Base-by-base conservation (phyloP, 2,888 invertebrate genomes). In the Fragum sueziense region DNA sequence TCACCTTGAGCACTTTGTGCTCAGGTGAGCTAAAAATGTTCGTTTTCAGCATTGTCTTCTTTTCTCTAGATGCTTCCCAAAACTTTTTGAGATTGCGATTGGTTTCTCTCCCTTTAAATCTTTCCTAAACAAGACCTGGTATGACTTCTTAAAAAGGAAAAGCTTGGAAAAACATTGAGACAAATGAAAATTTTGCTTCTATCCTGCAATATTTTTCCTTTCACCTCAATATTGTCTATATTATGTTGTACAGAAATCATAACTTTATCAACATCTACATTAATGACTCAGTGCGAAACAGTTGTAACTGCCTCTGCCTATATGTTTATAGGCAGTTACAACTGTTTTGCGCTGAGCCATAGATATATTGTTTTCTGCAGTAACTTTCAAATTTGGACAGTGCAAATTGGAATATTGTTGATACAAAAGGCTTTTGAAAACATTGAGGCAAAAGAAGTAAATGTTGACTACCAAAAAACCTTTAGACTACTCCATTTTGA, bases 361-460 rank as follows among this genome's bases (percentile, higher is more conserved):
- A 47, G 17, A n/a, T 3, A 47, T n/a, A 6, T 47, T 47, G 47
- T 47, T 6, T 17, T 47, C 47, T 47, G 47, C 47, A 47, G n/a
- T 20, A 20, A n/a, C 47, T 47, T 47, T 47, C 47, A 47, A 47
- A 3, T 47, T 6, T 17, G 6, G 6, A 17, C 17, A 47, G 47
- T 1, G 20, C 47, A 47, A 3, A 1, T 47, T 54, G 2, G n/a
- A 22, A 2, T 25, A 2, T 11, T 25, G 11, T 25, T 54, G 54
- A 20, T 3, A 7, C 17, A 54, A 25, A 61, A 14, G n/a, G 4
- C n/a, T 29, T 61, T 61, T 33, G 33, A 33, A 61, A 61, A 61
- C 29, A 33, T 41, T 65, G 65, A 27, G 41, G 65, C 6, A 22
- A 65, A 65, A 22, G 65, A 34, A 65, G 22, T 41, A 65, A 41